Base-by-base conservation (phyloP, 2,113 vertebrate genomes). In the Pavo muticus region DNA sequence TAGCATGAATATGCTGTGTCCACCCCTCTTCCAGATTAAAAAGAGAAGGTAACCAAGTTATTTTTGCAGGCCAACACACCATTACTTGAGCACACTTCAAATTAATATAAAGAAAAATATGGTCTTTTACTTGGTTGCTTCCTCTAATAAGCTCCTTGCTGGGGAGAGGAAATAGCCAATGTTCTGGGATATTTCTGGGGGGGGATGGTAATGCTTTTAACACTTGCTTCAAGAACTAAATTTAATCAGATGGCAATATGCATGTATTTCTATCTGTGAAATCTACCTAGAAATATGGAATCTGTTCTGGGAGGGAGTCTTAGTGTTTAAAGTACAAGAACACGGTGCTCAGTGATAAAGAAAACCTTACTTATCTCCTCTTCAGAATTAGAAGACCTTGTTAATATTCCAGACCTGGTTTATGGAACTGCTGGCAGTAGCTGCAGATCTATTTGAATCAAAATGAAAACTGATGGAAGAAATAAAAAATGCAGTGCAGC, bases 371-470 rank as follows among this genome's bases (percentile, higher is more conserved):
- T 85, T 81, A 83, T 29, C 32, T 90, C 24, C 30, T 69, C 11
- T 56, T 80, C 60, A 74, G 54, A 91, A 93, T 90, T 50, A 85
- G 25, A 87, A 91, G 32, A 39, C 35, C 54, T 92, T 83, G 35
- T 82, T 73, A 94, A 91, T 68, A 93, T 88, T 90, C 84, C 44
- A 93, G 50, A 73, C 17, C 17, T 83, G 68, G 5, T 80, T 95
- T 86, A 83, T 29, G 18, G 47, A 88, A 56, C 60, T 91, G 61
- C 63, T 82, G 74, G 87, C 59, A 93, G 54, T 40, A 82, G 59
- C 59, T 76, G 30, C 44, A 69, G 45, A 70, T 69, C 40, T 92
- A 40, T 60, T 39, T 52, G 47, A 91, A 80, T 68, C 3, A 2
- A 83, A 70, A 70, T 19, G 39, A 71, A 85, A 94, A 63, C 25